A percentile compares a stretch with the other conserved stretches of the same genome.
These are phyloP conservation scores for Drosophila mojavensis DNA, from an alignment of 1,140 invertebrate species.

Conservation along the genomic window DNA sequence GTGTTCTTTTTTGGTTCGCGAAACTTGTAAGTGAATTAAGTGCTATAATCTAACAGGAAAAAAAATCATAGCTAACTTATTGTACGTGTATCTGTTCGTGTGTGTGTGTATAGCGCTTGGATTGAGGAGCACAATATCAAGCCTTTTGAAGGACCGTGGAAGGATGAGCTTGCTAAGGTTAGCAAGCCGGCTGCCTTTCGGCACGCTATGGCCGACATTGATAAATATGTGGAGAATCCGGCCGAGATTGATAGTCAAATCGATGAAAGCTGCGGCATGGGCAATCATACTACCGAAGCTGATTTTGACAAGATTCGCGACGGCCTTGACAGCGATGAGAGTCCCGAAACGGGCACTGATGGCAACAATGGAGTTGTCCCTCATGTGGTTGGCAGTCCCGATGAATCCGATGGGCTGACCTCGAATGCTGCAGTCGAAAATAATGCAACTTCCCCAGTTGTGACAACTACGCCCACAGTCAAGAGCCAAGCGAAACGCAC, in stretches of 20 bases:
- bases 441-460: constrained; percentile 43
- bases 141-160: constrained; percentile 91
- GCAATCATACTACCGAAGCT: constrained; percentile 84
- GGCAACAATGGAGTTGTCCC: constrained; percentile 65
- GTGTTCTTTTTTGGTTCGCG: constrained; percentile 97
- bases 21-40: constrained; percentile 92
- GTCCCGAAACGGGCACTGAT: constrained; percentile 75
- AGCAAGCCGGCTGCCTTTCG: constrained; percentile 92
- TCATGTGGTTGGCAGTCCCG: constrained; percentile 71
- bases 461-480: constrained; percentile 49
- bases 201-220: constrained; percentile 94
- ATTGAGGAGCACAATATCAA: constrained; percentile 94
- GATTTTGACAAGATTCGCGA: constrained; percentile 89
- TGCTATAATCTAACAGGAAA: not conserved
- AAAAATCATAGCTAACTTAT: not conserved
- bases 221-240: constrained; percentile 91
- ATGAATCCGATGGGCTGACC: constrained; percentile 47
- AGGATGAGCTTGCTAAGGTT: constrained; percentile 91
- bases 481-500: constrained; percentile 64
- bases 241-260: constrained; percentile 85
- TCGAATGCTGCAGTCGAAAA: constrained; percentile 29
- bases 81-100: not conserved
- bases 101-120: constrained; percentile 89
- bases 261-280: constrained; percentile 63
- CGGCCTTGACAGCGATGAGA: constrained; percentile 84